Evolutionary conservation across 2,113 vertebrate species (phyloP).

Genomic region (Bos javanicus): DNA sequence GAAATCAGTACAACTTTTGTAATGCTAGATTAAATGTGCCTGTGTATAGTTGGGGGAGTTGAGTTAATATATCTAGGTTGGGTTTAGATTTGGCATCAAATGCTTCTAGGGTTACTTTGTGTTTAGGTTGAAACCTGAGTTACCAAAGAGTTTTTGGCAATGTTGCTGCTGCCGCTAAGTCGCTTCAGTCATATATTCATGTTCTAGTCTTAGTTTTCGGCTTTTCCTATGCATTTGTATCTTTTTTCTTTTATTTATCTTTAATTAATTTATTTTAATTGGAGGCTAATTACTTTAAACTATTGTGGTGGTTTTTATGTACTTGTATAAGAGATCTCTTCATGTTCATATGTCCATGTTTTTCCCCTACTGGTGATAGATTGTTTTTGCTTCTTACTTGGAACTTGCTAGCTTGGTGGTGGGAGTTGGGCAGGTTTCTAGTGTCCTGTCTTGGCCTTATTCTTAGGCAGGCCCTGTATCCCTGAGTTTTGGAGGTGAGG

Average conservation of each 20-base stretch:
- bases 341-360: neutral
- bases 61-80: neutral
- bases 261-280: neutral
- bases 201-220: neutral
- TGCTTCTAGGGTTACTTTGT: neutral
- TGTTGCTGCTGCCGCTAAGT: neutral
- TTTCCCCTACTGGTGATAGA: neutral
- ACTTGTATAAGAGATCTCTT: neutral
- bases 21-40: neutral
- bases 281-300: neutral
- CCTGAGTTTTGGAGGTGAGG: neutral
- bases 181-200: neutral
- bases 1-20: neutral
- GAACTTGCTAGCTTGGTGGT: neutral
- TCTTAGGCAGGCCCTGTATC: neutral
- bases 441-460: neutral
- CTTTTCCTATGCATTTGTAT: neutral
- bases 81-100: neutral
- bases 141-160: neutral
- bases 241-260: neutral
- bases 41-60: neutral
- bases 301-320: neutral
- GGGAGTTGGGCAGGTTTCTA: neutral
- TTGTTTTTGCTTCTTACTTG: neutral
- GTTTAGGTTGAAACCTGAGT: neutral